A percentile compares a stretch with the other conserved stretches of the same genome.
Conservation (phyloP, 1,140 invertebrate species). For the Fopius arisanus region DNA sequence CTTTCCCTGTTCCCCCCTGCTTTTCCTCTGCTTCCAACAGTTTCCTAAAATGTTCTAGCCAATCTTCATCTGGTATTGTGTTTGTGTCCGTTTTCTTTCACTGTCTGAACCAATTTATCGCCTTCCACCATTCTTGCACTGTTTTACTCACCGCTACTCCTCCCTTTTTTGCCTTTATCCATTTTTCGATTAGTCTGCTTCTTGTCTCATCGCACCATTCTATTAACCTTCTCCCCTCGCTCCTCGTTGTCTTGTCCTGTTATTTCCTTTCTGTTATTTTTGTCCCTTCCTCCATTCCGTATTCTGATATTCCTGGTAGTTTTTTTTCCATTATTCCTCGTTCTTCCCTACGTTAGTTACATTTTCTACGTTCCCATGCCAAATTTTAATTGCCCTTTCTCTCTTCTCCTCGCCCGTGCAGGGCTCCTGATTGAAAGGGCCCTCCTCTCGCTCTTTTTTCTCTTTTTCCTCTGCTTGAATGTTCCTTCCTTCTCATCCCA, state of each 20-base stretch:
- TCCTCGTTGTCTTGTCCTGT: neutral
- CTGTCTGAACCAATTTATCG: neutral
- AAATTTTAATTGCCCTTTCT: too few species aligned
- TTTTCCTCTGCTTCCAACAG: neutral
- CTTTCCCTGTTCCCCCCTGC: too few species aligned
- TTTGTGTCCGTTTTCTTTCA: neutral
- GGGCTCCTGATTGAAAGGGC: too few species aligned
- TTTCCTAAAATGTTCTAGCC: slow-evolving; percentile 7
- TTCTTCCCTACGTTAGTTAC: neutral
- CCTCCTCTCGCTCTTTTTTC: too few species aligned
- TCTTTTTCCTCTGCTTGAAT: too few species aligned
- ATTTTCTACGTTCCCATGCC: neutral
- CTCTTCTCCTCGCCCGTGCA: too few species aligned
- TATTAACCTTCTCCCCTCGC: too few species aligned
- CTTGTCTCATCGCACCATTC: too few species aligned
- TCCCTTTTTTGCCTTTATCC: neutral
- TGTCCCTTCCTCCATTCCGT: too few species aligned
- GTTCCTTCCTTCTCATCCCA: too few species aligned
- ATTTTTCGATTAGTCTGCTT: neutral
- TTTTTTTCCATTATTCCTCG: slow-evolving; percentile 9
- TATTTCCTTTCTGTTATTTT: too few species aligned
- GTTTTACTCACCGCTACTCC: neutral
- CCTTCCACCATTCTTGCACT: neutral
- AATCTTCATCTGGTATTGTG: slow-evolving; percentile 8
- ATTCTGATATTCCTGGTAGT: too few species aligned